Evolutionary conservation across 2,888 invertebrate species (phyloP), one percentile per base, ranked within the genome.

Genomic region (Notocelia uddmanniana): DNA sequence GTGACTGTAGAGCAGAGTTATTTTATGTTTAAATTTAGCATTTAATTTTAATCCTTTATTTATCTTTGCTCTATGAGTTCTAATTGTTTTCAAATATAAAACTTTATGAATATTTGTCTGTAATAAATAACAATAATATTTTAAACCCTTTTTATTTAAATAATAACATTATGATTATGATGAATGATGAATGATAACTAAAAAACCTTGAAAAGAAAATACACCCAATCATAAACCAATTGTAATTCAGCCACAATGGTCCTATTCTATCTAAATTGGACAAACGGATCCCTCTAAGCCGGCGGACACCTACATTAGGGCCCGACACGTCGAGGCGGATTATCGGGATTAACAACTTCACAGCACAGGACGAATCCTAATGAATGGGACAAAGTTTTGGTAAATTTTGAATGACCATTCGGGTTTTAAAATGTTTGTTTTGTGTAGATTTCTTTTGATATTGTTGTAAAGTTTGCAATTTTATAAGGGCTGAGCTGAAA

Each of bases 341-440:
- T 80, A 82, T 70, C 68, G 71, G 78, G 84, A 84, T 85, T 83
- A 82, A 41, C 76, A 76, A 78, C 78, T 76, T 76, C 71, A 69
- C 70, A 69, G 74, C 75, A 75, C 73, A 37, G 41, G 54, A 21
- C 13, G 60, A n/a, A 73, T 48, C 71, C 67, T 72, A 72, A 72
- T 72, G 48, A 68, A 72, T 72, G 67, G 55, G 18, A n/a, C 21
- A 66, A 67, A 34, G 48, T 66, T 71, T 55, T 67, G 71, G 54
- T 59, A 62, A 18, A 68, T 50, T 66, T 60, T 54, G 54, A 59
- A 21, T 59, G 45, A 54, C 15, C 41, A 59, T 64, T 62, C 41
- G 60, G 50, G 62, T 55, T 62, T 62, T 59, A 41, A 64, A 8
- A 54, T 62, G 55, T 69, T 69, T 21, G 57, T 70, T 50, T 54